A percentile compares a stretch with the other conserved stretches of the same genome.
phyloP scores from a whole-genome alignment of 2,888 invertebrate species.

The Nysson spinosus region DNA sequence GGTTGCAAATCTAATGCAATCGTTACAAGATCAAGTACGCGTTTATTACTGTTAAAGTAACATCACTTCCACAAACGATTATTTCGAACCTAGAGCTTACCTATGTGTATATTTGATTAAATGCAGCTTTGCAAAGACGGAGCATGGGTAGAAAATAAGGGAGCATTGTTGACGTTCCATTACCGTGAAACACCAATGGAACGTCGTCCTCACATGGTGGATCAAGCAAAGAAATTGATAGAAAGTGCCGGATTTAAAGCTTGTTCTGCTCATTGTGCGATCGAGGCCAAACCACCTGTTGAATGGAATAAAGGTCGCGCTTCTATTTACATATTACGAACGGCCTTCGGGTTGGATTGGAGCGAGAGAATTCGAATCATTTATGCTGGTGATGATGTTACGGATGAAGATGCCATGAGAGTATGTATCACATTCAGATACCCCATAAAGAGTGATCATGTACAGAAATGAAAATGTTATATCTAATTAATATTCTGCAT shows the following conservation, averaged over 20 bases:
- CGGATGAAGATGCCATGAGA: conserved; percentile 94
- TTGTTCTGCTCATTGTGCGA: conserved; percentile 89
- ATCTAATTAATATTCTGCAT: not conserved
- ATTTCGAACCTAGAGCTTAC: too few relatives aligned
- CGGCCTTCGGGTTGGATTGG: conserved; percentile 95
- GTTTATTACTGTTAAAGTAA: too few relatives aligned
- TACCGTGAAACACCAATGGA: conserved; percentile 89
- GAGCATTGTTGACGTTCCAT: conserved; percentile 91
- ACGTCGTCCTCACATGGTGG: conserved; percentile 83
- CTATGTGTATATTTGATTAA: not conserved
- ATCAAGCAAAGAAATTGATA: conserved; percentile 86
- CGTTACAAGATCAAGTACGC: conserved; percentile 87
- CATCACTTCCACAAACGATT: too few relatives aligned
- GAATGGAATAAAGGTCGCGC: conserved; percentile 95
- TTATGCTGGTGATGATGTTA: conserved; percentile 92
- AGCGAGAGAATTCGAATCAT: conserved; percentile 93
- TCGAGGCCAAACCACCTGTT: conserved; percentile 94
- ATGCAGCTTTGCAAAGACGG: conserved; percentile 88
- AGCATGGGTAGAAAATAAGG: conserved; percentile 95
- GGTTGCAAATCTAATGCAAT: conserved; percentile 86
- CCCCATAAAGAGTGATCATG: not conserved
- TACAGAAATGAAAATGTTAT: not conserved
- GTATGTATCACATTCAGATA: conserved; percentile 76
- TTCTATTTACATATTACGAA: conserved; percentile 92
- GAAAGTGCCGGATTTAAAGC: conserved; percentile 88